Percentiles rank a stretch among this genome's conserved stretches.
phyloP scores from a whole-genome alignment of 2,888 invertebrate species.

The Philereme transversata region DNA sequence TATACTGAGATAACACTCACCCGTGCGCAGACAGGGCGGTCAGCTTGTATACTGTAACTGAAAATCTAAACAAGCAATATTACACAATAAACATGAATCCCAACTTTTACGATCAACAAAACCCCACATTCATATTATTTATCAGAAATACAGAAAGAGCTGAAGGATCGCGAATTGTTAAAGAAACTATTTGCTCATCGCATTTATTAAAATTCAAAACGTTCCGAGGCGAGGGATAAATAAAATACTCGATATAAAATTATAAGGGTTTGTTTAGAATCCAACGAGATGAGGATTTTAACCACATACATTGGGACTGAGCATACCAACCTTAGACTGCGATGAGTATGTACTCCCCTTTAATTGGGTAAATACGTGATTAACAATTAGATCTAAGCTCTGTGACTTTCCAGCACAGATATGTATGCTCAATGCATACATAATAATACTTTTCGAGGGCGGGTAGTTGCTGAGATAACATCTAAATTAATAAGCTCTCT shows the following conservation, averaged over 20 bases:
- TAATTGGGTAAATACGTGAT: no score
- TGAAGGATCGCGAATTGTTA: conserved; percentile 33
- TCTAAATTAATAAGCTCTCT: no score
- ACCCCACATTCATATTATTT: not conserved
- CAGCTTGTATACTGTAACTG: no score
- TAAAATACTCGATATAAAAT: conserved; percentile 54
- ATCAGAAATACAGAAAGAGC: conserved; percentile 19
- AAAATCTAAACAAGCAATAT: no score
- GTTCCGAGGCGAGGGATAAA: conserved; percentile 37
- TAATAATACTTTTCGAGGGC: no score
- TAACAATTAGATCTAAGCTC: no score
- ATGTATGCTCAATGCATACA: no score
- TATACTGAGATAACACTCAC: no score
- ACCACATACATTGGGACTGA: not conserved
- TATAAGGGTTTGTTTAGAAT: conserved; percentile 30
- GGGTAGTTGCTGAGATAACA: no score
- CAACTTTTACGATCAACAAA: not conserved
- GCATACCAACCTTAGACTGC: no score
- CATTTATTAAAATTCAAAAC: conserved; percentile 41
- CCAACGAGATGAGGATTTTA: not conserved
- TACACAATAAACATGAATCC: not conserved
- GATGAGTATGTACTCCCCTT: no score
- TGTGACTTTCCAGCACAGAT: no score
- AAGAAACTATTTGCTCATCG: conserved; percentile 37
- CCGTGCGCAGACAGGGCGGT: not conserved